A percentile compares a stretch with the other conserved stretches of the same genome.
Conservation (phyloP, 1,140 invertebrate genomes). For the Hypothenemus hampei region DNA sequence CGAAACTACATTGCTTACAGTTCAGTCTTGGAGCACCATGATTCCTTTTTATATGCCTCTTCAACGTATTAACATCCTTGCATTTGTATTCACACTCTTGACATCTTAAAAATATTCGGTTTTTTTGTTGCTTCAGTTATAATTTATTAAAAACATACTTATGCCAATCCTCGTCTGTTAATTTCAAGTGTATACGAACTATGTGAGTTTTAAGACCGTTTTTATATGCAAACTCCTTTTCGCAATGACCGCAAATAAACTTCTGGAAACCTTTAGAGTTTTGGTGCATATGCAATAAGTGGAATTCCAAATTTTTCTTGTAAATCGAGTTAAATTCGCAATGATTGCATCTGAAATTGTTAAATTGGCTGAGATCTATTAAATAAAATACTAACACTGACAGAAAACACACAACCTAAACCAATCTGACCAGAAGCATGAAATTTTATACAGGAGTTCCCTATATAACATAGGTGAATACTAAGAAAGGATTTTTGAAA, state of each 20-base stretch:
- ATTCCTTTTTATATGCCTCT: constrained; percentile 22
- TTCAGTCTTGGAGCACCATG: constrained; percentile 12
- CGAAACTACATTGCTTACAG: constrained; percentile 18
- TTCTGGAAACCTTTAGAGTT: constrained; percentile 22
- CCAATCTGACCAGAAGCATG: too few relatives aligned
- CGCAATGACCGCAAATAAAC: constrained; percentile 21
- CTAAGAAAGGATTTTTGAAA: too few relatives aligned
- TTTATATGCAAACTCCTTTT: constrained; percentile 19
- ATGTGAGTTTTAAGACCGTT: constrained; percentile 20
- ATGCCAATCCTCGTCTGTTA: constrained; percentile 18
- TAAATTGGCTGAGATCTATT: too few relatives aligned
- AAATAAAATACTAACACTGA: too few relatives aligned
- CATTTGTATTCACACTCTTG: constrained; percentile 19
- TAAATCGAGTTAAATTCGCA: constrained; percentile 22
- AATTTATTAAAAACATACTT: constrained; percentile 15
- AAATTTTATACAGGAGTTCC: too few relatives aligned
- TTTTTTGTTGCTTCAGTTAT: background rate
- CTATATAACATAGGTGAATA: too few relatives aligned
- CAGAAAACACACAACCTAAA: too few relatives aligned
- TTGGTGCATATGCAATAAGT: constrained; percentile 15
- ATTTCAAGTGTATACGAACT: constrained; percentile 11
- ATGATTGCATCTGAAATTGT: constrained; percentile 14
- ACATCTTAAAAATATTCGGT: constrained; percentile 13
- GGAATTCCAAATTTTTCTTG: constrained; percentile 23
- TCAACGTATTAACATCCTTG: constrained; percentile 11